Base-by-base conservation (phyloP, 2,888 invertebrate genomes). In the Drosophila neutralis region DNA sequence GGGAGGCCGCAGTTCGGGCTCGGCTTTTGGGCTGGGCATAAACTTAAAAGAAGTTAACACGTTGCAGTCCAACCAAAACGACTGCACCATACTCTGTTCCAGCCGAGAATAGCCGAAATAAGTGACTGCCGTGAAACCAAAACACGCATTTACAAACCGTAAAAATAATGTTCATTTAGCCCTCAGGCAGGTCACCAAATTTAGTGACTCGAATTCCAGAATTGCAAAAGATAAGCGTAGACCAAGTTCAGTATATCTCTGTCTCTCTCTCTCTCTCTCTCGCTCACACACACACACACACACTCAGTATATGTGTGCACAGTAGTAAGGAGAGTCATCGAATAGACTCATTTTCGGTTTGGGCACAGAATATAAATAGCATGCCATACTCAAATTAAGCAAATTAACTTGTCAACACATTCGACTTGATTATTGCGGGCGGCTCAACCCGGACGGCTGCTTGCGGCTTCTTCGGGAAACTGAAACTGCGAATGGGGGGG, bases 321-420 rank as follows among this genome's bases (percentile, higher is more conserved):
- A 5, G 21, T 21, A 5, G 13, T 21, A 13, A 21, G 45, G 21
- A 45, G 2, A 21, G 45, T 21, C 45, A 24, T 45, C 45, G 45
- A 13, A 57, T 57, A 57, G 11, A 31, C 57, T 33, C 57, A 21
- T 31, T 57, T 42, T 42, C 11, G 29, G 21, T 31, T 42, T 21
- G 10, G 5, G 13, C 5, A 15, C 15, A 42, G 21, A 29, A 42
- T 42, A 57, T 42, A 42, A 57, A 83, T 83, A 69, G 84, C 84
- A 80, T 83, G 83, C 66, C 69, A 62, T 61, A 64, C 65, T 63
- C 73, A 71, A 80, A 75, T 84, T 82, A 84, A 77, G 74, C 72
- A 82, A 82, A 82, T 82, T 75, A 82, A 82, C 83, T 82, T 82
- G 81, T 82, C 81, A 82, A 82, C 81, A 77, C 81, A 82, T 80